Evolutionary conservation across 1,140 invertebrate species (phyloP), one percentile per base, ranked within the genome.

Genomic region (Lamellibrachia luymesi): DNA sequence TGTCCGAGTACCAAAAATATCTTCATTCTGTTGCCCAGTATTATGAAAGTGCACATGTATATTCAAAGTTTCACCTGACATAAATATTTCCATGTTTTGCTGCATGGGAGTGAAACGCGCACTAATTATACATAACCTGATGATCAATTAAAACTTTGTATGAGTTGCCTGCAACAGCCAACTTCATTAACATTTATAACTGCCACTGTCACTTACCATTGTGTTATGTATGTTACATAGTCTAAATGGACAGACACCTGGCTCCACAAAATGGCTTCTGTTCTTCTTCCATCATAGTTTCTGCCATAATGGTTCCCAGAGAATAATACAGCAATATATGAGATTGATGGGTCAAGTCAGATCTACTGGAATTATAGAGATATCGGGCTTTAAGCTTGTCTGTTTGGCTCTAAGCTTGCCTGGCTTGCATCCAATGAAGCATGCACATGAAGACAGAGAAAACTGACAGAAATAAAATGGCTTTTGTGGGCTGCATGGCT

Each of bases 171-270:
- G 38, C 38, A 38, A 38, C 38, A 38, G 38, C 38, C 38, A 38
- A 38, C 38, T 80, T 92, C 56, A 92, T 93, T 49, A 50, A 10
- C 64, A 80, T 22, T 80, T 80, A 80, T 80, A 80, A 22, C 64
- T 4, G 64, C 64, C 64, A 80, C 64, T 80, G 25, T 22, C 64
- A 17, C 13, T 6, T 80, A 80, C 64, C 25, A 22, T 80, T 2
- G 17, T 22, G 17, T 38, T 38, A 38, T 22, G 5, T 4, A 10
- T 80, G 64, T 80, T 80, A 80, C 64, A 80, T 80, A 80, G 4
- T 2, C 5, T 17, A 2, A 80, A 22, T 80, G 64, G 25, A 80
- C 64, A 80, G 25, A 80, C 64, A 80, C 64, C 1, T 80, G 64
- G 13, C 64, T 17, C 1, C 13, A 80, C 25, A 80, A 80, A 8